Base-by-base conservation (phyloP, 2,797 vertebrate genomes). In the Pseudotriccus pelzelni region DNA sequence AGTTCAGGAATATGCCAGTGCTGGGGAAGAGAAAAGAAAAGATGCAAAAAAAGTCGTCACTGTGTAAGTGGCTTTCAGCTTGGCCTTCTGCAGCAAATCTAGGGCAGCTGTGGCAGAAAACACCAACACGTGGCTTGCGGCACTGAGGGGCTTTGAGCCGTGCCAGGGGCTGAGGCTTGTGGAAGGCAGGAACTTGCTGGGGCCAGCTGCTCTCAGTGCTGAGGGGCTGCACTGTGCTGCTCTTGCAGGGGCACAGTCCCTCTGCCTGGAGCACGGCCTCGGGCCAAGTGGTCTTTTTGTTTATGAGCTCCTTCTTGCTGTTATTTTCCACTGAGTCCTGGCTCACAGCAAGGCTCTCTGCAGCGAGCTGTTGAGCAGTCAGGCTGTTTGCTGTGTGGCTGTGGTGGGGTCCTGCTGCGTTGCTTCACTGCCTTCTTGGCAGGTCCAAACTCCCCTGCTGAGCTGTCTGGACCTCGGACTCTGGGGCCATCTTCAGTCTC, bases 121-220 rank as follows among this genome's bases (percentile, higher is more conserved):
- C 32, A 41, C 25, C 23, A 15, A 6, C 0, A 0, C 0, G 1
- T 12, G 2, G 21, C 28, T 37, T 0, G 3, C 34, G 55, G 73
- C 27, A 27, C 34, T 5, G 19, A n/a, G 50, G 20, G 9, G 32
- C 88, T 55, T 6, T n/a, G 50, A 24, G 79, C 56, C 8, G 44
- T 27, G 73, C 73, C 23, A 7, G 56, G 20, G 60, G 56, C 55
- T 74, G 6, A 24, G 80, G 59, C 50, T 60, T 9, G 5, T 1
- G 2, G 22, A 15, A 53, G 62, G 18, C 32, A 64, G 58, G 37
- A 64, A 2, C 20, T 41, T 0, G 0, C 36, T 62, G 72, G 25
- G n/a, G 6, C n/a, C 2, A 6, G 55, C 90, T 58, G 39, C 82
- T 69, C 7, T 32, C 36, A 30, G 43, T 0, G 3, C 60, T 1